Percentiles rank a stretch among this genome's conserved stretches.
Conservation (phyloP, 37 sponge, comb jelly and placozoan species). For the Bolinopsis microptera region DNA sequence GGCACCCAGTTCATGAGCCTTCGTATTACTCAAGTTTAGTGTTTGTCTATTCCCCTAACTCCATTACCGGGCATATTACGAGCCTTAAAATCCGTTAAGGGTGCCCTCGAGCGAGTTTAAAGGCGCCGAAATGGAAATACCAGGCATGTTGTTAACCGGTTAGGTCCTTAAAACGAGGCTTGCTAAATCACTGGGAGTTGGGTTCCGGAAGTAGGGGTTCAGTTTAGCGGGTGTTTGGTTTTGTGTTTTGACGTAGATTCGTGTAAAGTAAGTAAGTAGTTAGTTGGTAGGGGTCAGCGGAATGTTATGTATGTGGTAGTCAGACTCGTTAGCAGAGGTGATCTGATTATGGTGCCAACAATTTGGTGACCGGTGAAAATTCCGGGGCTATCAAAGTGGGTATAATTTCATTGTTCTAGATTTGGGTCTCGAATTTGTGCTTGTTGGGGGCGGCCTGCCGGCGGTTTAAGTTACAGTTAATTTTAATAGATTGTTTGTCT, state of each 20-base stretch:
- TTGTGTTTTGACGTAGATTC: too few relatives aligned
- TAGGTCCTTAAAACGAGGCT: neutral
- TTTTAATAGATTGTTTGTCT: too few relatives aligned
- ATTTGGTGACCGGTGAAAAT: neutral
- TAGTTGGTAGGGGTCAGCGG: too few relatives aligned
- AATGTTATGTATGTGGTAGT: neutral
- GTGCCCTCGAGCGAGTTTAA: neutral
- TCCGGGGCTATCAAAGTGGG: neutral
- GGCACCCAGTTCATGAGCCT: slow-evolving; percentile 15
- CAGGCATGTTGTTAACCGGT: neutral
- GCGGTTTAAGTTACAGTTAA: neutral
- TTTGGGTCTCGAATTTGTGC: neutral
- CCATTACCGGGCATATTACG: neutral
- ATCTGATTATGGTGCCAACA: neutral
- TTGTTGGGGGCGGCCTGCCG: neutral
- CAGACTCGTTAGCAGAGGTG: neutral
- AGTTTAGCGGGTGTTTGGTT: too few relatives aligned
- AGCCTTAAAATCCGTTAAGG: neutral
- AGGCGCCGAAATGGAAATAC: neutral
- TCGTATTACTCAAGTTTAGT: slow-evolving; percentile 33
- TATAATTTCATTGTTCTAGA: neutral
- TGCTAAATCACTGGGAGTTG: too few relatives aligned
- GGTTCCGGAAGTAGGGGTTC: too few relatives aligned
- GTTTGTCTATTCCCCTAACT: neutral
- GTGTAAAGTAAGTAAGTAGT: too few relatives aligned